Evolutionary conservation across 2,113 vertebrate species (phyloP).

Genomic region (Verasper variegatus): DNA sequence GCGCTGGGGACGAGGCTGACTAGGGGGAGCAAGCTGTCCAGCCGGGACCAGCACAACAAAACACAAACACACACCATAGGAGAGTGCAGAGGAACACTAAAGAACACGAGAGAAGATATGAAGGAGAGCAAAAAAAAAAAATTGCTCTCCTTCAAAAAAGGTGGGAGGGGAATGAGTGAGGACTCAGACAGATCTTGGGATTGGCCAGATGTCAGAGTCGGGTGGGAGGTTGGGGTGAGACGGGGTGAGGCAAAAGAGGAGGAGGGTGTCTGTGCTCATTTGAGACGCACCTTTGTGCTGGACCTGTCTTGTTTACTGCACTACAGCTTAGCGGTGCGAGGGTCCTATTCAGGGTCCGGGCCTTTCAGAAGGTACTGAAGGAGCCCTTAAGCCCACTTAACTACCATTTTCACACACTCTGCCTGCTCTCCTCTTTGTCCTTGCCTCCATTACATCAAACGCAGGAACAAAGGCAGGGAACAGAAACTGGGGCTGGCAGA

Average conservation of each 20-base stretch:
- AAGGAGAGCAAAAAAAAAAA: slow-evolving; percentile 67
- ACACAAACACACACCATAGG: slow-evolving; percentile 73
- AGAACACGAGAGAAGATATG: slow-evolving; percentile 76
- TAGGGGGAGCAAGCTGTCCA: slow-evolving; percentile 74
- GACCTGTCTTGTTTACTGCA: slow-evolving; percentile 99
- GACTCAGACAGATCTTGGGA: slow-evolving; percentile 86
- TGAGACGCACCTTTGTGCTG: slow-evolving; percentile 99
- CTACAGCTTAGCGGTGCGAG: slow-evolving; percentile 95
- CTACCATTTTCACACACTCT: slow-evolving; percentile 99
- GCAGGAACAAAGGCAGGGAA: slow-evolving; percentile 99
- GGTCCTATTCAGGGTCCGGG: slow-evolving; percentile 86
- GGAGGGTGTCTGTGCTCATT: slow-evolving; percentile 99
- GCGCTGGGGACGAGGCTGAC: slow-evolving; percentile 85
- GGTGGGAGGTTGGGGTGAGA: slow-evolving; percentile 79
- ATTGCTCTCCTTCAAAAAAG: slow-evolving; percentile 36
- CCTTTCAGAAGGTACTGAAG: slow-evolving; percentile 99
- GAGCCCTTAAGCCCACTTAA: slow-evolving; percentile 99
- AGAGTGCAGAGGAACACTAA: slow-evolving; percentile 64
- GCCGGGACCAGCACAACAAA: slow-evolving; percentile 71
- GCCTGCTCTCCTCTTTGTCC: slow-evolving; percentile 99
- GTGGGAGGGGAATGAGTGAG: slow-evolving; percentile 47
- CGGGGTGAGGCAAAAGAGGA: slow-evolving; percentile 81
- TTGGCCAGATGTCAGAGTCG: slow-evolving; percentile 95
- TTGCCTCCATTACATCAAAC: slow-evolving; percentile 99
- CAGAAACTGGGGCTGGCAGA: slow-evolving; percentile 98